Evolutionary conservation across 2,888 invertebrate species (phyloP), one percentile per base, ranked within the genome.

Genomic region (Cotesia congregata): DNA sequence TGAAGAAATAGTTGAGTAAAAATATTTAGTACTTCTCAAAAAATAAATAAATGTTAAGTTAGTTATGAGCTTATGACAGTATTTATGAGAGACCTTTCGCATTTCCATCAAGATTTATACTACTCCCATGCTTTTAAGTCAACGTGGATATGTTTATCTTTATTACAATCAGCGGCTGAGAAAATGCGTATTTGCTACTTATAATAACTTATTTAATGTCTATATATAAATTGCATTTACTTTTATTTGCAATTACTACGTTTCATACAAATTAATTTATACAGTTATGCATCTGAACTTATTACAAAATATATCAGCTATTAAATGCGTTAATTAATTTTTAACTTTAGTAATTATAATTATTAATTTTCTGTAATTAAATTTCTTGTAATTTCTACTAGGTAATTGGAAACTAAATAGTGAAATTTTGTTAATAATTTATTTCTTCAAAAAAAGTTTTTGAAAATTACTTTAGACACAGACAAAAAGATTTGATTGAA

Each of bases 61-160:
- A 50, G 50, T 50, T 12, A 50, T 12, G 50, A 50, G 12, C 50
- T 50, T 50, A 50, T 50, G 50, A 50, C 50, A 50, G 50, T 12
- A 50, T 17, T 62, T 62, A 17, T 62, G 15, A 17, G 12, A 62
- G 20, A 62, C 62, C 62, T 62, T 62, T 62, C 17, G 62, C 62
- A 6, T 62, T 62, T 62, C 20, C 62, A 15, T 62, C 15, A 20
- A 15, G 20, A 62, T 62, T 62, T 62, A 62, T 20, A 62, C 9
- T 2, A 20, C 62, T 62, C 62, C 20, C 62, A 62, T 20, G 62
- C 62, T 17, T 20, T 15, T 6, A 62, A 17, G 20, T 20, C 20
- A 62, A n/a, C 62, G 62, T 62, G 20, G 20, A 62, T 20, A n/a
- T 62, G 62, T 17, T 62, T 62, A 62, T 62, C 62, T 62, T 62